phyloP scores from a whole-genome alignment of 2,113 vertebrate genomes.

The Rhodinocichla rosea region DNA sequence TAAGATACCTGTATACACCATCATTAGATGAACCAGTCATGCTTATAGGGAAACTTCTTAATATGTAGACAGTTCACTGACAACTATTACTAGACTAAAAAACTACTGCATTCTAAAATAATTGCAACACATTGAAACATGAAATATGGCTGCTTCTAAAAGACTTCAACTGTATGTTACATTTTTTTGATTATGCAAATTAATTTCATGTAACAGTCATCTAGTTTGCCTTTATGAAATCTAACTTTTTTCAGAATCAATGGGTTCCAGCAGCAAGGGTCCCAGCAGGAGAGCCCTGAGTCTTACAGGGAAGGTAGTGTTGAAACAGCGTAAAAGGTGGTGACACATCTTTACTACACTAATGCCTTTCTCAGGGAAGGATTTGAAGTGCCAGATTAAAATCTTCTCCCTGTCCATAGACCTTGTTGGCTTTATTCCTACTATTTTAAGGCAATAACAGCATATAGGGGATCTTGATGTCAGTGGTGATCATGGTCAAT shows the following conservation, averaged over 20 bases:
- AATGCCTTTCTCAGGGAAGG: neutral
- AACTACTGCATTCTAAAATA: neutral
- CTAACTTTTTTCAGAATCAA: neutral
- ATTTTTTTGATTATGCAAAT: neutral
- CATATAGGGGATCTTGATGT: neutral
- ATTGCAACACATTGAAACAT: neutral
- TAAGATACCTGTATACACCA: neutral
- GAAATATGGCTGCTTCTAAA: neutral
- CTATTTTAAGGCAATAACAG: neutral
- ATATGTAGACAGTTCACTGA: neutral
- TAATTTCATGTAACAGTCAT: neutral
- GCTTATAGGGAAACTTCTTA: neutral
- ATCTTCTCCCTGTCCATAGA: neutral
- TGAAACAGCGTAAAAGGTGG: neutral
- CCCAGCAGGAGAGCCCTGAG: neutral
- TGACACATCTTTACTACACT: neutral
- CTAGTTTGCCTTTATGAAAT: neutral
- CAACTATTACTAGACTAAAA: neutral
- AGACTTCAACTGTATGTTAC: neutral
- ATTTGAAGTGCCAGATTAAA: neutral
- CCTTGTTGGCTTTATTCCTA: neutral
- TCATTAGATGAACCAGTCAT: neutral
- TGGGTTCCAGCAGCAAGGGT: neutral
- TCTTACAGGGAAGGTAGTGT: neutral
- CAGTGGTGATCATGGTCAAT: neutral